Evolutionary conservation across 2,888 invertebrate species (phyloP), one percentile per base, ranked within the genome.

Genomic region (Cotesia congregata): DNA sequence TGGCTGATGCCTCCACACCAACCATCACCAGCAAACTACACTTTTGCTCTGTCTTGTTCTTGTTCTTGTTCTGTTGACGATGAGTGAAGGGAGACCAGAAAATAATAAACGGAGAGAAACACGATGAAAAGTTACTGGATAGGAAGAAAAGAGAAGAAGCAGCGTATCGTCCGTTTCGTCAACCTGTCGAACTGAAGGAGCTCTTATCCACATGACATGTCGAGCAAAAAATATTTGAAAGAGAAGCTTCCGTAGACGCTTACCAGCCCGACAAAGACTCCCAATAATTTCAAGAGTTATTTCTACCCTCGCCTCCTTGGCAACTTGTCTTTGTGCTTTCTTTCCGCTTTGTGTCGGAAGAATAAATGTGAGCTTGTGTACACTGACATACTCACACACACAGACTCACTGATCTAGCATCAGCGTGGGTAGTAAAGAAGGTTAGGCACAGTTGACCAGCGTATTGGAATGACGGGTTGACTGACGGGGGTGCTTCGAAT

Each of bases 401-500:
- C 30, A 30, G 3, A 30, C 30, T 30, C 30, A 30, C 30, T 30
- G 30, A 30, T 30, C 30, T 30, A 30, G 30, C 3, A 30, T 30
- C 30, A 30, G 30, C 30, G 30, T 30, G 30, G 30, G 30, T 30
- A 64, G 72, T 50, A 40, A 70, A 73, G 71, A 59, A 41, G 76
- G 12, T 68, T 70, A 70, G 69, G 59, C 20, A 61, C 62, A 62
- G 75, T 70, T 77, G 72, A 76, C 72, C 68, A 74, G 75, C 67
- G 71, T 74, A 75, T 74, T 17, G 71, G 72, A 79, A 72, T 62
- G 78, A 78, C 77, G 76, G 75, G 75, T 72, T 74, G 74, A 74
- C 61, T 80, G 80, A 79, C 80, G 77, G 67, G 79, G 78, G 75
- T 77, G 78, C 76, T 77, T 79, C 70, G 68, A 64, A 71, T 62